Conservation (phyloP, 2,113 vertebrate genomes). For the Ctenomys sociabilis region DNA sequence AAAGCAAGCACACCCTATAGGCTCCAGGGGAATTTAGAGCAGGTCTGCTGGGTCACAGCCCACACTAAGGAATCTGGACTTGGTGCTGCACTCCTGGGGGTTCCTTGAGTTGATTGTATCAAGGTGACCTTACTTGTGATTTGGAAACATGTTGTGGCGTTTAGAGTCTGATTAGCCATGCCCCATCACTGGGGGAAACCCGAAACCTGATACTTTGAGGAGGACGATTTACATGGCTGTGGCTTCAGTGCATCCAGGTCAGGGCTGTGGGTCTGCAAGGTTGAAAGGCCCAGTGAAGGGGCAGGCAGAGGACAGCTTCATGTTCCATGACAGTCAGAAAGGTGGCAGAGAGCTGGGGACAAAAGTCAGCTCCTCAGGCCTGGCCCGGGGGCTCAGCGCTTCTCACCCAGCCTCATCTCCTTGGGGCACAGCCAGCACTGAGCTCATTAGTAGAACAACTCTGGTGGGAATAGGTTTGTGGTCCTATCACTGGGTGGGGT, state of each 20-base stretch:
- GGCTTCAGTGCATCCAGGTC: neutral
- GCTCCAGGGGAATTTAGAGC: neutral
- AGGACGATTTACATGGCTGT: neutral
- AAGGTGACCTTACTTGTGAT: neutral
- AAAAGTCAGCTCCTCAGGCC: too few species aligned
- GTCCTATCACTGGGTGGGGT: neutral
- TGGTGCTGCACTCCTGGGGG: neutral
- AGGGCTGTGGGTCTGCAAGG: neutral
- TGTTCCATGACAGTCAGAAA: neutral
- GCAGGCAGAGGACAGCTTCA: neutral
- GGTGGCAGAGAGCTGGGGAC: neutral
- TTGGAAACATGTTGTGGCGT: neutral
- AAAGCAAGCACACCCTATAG: neutral
- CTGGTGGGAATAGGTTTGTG: accelerated
- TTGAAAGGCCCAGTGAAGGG: neutral
- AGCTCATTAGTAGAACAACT: neutral
- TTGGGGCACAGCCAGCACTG: neutral
- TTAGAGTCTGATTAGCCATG: neutral
- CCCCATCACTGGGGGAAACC: neutral
- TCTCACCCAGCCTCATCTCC: neutral
- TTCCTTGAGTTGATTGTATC: neutral
- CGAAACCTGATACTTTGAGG: neutral
- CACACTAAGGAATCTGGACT: neutral
- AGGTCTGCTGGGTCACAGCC: neutral
- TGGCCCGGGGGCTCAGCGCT: neutral